Percentiles rank a stretch among this genome's conserved stretches.
Evolutionary conservation across 2,797 vertebrate species (phyloP).

Genomic region (Dendrocincla tyrannina): DNA sequence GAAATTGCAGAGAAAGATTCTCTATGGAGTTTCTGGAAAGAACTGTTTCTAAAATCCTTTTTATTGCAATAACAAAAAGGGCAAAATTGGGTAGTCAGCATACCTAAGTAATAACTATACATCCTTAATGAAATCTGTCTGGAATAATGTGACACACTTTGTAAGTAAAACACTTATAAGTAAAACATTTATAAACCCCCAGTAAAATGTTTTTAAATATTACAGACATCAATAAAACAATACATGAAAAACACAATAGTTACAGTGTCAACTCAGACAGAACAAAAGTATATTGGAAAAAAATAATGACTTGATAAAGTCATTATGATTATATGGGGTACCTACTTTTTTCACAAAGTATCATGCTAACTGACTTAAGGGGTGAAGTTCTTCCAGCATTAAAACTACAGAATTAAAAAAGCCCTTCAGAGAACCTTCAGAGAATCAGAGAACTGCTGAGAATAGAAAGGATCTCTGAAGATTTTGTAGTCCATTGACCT

Average conservation of each 20-base stretch:
- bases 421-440: background rate
- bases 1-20: background rate
- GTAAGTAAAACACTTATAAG: background rate
- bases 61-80: background rate
- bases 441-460: background rate
- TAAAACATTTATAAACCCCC: background rate
- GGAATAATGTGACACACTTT: background rate
- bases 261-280: background rate
- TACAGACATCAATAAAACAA: background rate
- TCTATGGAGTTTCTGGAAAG: background rate
- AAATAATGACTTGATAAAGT: background rate
- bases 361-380: background rate
- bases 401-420: background rate
- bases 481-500: accelerated
- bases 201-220: background rate
- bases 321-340: background rate
- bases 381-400: background rate
- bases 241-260: background rate
- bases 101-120: background rate
- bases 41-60: background rate
- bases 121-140: background rate
- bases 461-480: background rate
- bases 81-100: background rate
- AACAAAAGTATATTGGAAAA: background rate
- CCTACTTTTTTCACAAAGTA: background rate